These are phyloP conservation scores for Phalera bucephala DNA, from an alignment of 2,888 invertebrate species.

Conservation along the genomic window DNA sequence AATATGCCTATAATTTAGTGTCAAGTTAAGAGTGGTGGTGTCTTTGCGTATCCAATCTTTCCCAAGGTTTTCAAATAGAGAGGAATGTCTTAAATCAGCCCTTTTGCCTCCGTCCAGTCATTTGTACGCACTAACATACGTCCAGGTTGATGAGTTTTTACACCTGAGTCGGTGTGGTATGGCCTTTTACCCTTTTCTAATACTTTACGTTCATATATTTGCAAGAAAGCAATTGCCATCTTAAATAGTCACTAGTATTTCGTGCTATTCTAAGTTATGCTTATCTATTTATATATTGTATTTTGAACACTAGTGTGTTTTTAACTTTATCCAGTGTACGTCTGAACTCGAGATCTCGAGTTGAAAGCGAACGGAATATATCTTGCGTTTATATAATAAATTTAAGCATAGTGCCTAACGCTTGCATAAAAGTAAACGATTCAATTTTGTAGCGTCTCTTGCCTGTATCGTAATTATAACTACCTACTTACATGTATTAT, in stretches of 20 bases:
- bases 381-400: too few species aligned
- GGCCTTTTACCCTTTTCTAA: slow-evolving; percentile 10
- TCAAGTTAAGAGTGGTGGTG: too few species aligned
- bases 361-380: too few species aligned
- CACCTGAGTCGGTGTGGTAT: slow-evolving; percentile 4
- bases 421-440: slow-evolving; percentile 12
- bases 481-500: too few species aligned
- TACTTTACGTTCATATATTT: slow-evolving; percentile 21
- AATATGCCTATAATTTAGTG: too few species aligned
- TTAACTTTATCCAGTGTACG: too few species aligned
- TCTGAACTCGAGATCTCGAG: too few species aligned
- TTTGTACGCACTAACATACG: slow-evolving; percentile 8
- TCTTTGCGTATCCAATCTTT: too few species aligned
- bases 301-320: slow-evolving; percentile 6
- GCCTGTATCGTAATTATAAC: slow-evolving; percentile 18
- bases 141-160: slow-evolving; percentile 8
- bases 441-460: slow-evolving; percentile 24
- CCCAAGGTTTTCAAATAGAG: slow-evolving; percentile 27
- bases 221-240: slow-evolving; percentile 59
- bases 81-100: slow-evolving; percentile 42
- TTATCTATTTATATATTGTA: too few species aligned
- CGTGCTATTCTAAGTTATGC: slow-evolving; percentile 54
- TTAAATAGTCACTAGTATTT: slow-evolving; percentile 69
- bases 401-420: slow-evolving; percentile 16
- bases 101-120: slow-evolving; percentile 68